A percentile compares a stretch with the other conserved stretches of the same genome.
Evolutionary conservation across 2,797 vertebrate genomes (phyloP).

Genomic region (Hydrophis major): DNA sequence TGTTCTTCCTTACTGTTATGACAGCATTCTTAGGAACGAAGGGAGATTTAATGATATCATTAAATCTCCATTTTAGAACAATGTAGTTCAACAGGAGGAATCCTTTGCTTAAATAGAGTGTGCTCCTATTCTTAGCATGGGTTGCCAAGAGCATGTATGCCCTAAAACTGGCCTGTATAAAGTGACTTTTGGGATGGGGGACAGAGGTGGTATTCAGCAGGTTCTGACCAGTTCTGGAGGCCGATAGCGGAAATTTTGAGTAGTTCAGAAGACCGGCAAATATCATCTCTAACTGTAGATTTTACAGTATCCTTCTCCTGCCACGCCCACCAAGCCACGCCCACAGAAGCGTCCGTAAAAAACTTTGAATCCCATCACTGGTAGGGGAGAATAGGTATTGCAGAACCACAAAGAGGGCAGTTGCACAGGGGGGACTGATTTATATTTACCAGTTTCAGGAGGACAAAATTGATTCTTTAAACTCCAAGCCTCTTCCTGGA

Average conservation of each 20-base stretch:
- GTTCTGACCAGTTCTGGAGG: too few relatives aligned
- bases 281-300: too few relatives aligned
- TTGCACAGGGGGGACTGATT: constrained; percentile 29
- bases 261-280: too few relatives aligned
- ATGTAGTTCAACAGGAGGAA: constrained; percentile 66
- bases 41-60: constrained; percentile 56
- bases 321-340: too few relatives aligned
- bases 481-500: constrained; percentile 14
- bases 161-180: constrained; percentile 59
- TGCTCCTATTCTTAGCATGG: constrained; percentile 38
- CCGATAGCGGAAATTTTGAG: too few relatives aligned
- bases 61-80: constrained; percentile 64
- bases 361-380: not conserved
- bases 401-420: constrained; percentile 43
- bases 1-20: constrained; percentile 57
- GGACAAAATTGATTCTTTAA: not conserved
- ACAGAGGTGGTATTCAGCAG: too few relatives aligned
- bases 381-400: constrained; percentile 42
- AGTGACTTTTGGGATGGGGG: constrained; percentile 43
- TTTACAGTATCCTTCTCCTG: too few relatives aligned
- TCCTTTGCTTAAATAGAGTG: constrained; percentile 47
- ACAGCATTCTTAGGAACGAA: constrained; percentile 63
- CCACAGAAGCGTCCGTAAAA: too few relatives aligned
- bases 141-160: constrained; percentile 34
- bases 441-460: not conserved